phyloP scores from a whole-genome alignment of 2,797 vertebrate genomes.

The Loris lydekkerianus region DNA sequence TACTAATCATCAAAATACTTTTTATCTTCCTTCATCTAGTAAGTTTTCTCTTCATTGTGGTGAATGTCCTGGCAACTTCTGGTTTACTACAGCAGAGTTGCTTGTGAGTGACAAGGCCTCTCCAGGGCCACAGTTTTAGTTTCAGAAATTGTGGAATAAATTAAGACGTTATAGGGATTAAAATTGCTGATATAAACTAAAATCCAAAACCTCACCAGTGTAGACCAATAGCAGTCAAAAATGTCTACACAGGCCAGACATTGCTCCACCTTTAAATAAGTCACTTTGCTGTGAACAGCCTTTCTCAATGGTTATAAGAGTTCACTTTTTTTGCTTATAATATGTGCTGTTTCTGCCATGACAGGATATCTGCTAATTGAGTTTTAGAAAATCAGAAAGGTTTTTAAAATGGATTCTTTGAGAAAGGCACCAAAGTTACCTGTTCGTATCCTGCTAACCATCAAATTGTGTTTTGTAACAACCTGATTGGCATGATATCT shows the following conservation, averaged over 20 bases:
- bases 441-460: slow-evolving; percentile 62
- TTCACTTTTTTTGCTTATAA: slow-evolving; percentile 28
- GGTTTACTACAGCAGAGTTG: neutral
- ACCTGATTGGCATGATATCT: slow-evolving; percentile 78
- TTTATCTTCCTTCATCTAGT: neutral
- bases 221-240: slow-evolving; percentile 42
- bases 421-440: slow-evolving; percentile 56
- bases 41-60: slow-evolving; percentile 15
- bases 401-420: slow-evolving; percentile 70
- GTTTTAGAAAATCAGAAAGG: slow-evolving; percentile 73
- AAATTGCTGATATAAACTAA: slow-evolving; percentile 43
- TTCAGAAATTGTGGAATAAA: neutral
- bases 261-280: slow-evolving; percentile 64
- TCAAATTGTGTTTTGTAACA: slow-evolving; percentile 76
- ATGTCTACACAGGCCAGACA: slow-evolving; percentile 37
- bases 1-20: slow-evolving; percentile 36
- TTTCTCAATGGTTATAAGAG: slow-evolving; percentile 43
- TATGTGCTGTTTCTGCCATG: slow-evolving; percentile 58
- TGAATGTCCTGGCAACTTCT: neutral
- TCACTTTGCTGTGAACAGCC: slow-evolving; percentile 58
- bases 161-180: neutral
- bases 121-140: slow-evolving; percentile 15
- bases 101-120: neutral
- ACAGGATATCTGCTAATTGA: slow-evolving; percentile 71
- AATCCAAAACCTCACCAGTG: neutral